A percentile compares a stretch with the other conserved stretches of the same genome.
Evolutionary conservation across 2,113 vertebrate species (phyloP).

Genomic region (Plectropomus leopardus): DNA sequence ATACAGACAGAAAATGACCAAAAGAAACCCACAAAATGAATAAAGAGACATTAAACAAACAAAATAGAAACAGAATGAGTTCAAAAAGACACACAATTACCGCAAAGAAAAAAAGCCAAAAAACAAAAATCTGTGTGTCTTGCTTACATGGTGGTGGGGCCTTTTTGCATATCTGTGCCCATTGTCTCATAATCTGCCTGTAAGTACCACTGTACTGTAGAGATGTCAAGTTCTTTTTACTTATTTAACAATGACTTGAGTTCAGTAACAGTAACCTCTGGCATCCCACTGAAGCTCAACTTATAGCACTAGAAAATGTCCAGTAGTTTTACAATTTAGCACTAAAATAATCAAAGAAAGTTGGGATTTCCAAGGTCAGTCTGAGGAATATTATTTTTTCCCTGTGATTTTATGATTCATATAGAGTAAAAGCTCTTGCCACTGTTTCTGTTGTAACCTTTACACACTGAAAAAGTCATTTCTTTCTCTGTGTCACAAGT

Average conservation of each 20-base stretch:
- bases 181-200: too few species aligned
- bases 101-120: too few species aligned
- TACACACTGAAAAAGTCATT: background rate
- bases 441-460: background rate
- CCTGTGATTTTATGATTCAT: background rate
- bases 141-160: too few species aligned
- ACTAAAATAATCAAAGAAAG: background rate
- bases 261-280: background rate
- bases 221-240: background rate
- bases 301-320: background rate
- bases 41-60: too few species aligned
- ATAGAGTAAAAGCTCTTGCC: background rate
- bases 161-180: too few species aligned
- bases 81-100: too few species aligned
- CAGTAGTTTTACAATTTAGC: background rate
- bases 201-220: background rate
- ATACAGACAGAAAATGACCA: too few species aligned
- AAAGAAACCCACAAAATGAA: too few species aligned
- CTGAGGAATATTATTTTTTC: background rate
- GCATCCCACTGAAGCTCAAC: background rate
- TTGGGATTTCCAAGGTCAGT: background rate
- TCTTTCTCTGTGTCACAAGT: background rate
- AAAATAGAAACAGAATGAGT: too few species aligned
- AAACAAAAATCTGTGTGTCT: too few species aligned
- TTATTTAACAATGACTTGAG: background rate